Conservation (phyloP, 1,140 invertebrate genomes). For the Globodera rostochiensis region DNA sequence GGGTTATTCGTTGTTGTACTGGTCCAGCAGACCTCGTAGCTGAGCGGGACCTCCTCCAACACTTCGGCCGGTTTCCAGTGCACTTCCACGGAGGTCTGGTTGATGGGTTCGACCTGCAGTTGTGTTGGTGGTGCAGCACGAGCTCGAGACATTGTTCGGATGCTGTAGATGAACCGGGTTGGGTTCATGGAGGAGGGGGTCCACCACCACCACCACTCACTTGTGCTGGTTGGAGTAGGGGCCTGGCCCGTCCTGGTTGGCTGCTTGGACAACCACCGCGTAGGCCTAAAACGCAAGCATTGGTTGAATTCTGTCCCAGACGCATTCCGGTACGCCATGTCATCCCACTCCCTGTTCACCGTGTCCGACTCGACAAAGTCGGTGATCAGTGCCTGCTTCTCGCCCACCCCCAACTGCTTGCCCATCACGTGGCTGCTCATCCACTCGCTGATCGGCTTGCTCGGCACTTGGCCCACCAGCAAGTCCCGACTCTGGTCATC, state of each 20-base stretch:
- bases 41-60: slow-evolving; percentile 52
- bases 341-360: not conserved
- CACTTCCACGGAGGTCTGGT: slow-evolving; percentile 57
- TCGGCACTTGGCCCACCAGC: slow-evolving; percentile 61
- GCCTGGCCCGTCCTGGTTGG: slow-evolving; percentile 62
- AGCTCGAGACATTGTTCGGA: slow-evolving; percentile 42
- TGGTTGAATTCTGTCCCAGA: too few relatives aligned
- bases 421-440: slow-evolving; percentile 59
- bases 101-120: slow-evolving; percentile 58
- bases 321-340: too few relatives aligned
- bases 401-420: slow-evolving; percentile 54
- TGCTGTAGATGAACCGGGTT: not conserved
- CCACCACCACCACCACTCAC: not conserved
- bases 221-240: slow-evolving; percentile 63
- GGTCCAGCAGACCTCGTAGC: slow-evolving; percentile 52
- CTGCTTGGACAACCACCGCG: slow-evolving; percentile 64
- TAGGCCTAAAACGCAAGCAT: slow-evolving; percentile 46
- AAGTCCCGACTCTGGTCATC: slow-evolving; percentile 56
- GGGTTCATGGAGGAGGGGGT: not conserved
- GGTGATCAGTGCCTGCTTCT: slow-evolving; percentile 52
- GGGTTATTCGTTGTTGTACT: not conserved
- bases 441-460: slow-evolving; percentile 54
- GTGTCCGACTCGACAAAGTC: slow-evolving; percentile 57
- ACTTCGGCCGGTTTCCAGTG: slow-evolving; percentile 56
- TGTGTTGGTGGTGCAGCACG: slow-evolving; percentile 60